Percentiles rank a stretch among this genome's conserved stretches.
Conservation (phyloP, 2,797 vertebrate species). For the Odontamblyopus lacepedii region DNA sequence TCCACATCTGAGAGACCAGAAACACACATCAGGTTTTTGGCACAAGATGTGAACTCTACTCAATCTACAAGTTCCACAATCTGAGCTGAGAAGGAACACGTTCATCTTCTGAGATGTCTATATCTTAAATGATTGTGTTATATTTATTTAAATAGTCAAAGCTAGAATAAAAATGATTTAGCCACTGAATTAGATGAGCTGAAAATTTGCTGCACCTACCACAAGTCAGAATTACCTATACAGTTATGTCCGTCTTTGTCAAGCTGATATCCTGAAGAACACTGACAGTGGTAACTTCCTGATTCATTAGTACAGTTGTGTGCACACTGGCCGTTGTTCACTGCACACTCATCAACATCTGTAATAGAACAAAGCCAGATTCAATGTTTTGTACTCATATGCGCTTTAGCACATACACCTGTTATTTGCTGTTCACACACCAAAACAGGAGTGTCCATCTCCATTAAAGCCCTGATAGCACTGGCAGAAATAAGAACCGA, state of each 20-base stretch:
- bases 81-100: background rate
- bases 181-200: background rate
- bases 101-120: background rate
- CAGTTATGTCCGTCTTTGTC: conserved; percentile 72
- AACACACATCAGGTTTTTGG: conserved; percentile 13
- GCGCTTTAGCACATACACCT: conserved; percentile 1
- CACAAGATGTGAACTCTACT: conserved; percentile 7
- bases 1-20: conserved; percentile 72
- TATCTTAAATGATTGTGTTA: too few relatives aligned
- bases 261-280: conserved; percentile 70
- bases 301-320: conserved; percentile 76
- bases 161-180: background rate
- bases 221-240: conserved; percentile 65
- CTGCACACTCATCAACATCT: conserved; percentile 81
- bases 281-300: conserved; percentile 75
- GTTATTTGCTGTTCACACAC: conserved; percentile 53
- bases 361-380: conserved; percentile 24
- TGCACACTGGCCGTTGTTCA: conserved; percentile 73
- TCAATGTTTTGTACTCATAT: background rate
- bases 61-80: conserved; percentile 1
- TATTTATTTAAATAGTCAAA: background rate
- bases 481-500: conserved; percentile 85
- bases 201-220: background rate
- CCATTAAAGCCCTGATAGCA: conserved; percentile 83
- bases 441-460: conserved; percentile 79